A percentile compares a stretch with the other conserved stretches of the same genome.
Evolutionary conservation across 2,888 invertebrate species (phyloP).

Genomic region (Caenorhabditis panamensis): DNA sequence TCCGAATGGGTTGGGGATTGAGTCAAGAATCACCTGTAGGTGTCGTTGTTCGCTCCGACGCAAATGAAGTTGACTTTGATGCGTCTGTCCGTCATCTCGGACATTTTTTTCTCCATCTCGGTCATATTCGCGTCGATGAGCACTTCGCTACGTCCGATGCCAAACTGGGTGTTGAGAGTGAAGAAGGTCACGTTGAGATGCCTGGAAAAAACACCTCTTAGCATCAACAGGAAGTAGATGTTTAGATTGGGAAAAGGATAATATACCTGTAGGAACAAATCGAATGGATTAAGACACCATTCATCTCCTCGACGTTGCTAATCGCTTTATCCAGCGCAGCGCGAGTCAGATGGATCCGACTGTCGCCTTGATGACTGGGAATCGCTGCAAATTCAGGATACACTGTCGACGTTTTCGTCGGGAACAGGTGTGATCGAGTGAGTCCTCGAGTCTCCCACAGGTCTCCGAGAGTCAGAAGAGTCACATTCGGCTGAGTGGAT

Average conservation of each 20-base stretch:
- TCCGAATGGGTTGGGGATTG: neutral
- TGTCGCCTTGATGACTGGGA: constrained; percentile 34
- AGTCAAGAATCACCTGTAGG: constrained; percentile 44
- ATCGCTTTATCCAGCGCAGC: constrained; percentile 35
- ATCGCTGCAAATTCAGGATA: constrained; percentile 62
- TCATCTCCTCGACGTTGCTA: constrained; percentile 31
- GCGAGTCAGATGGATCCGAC: constrained; percentile 54
- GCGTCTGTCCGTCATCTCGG: constrained; percentile 55
- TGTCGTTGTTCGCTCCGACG: constrained; percentile 57
- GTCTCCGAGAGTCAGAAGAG: constrained; percentile 42
- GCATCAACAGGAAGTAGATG: neutral
- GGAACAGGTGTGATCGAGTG: constrained; percentile 44
- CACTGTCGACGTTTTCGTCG: constrained; percentile 50
- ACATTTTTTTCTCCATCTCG: constrained; percentile 59
- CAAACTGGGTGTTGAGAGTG: constrained; percentile 41
- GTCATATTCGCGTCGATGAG: constrained; percentile 62
- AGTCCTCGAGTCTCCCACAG: constrained; percentile 52
- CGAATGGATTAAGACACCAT: constrained; percentile 52
- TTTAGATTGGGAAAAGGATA: neutral
- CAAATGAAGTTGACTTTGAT: constrained; percentile 65
- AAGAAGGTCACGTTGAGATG: constrained; percentile 61
- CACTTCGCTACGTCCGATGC: constrained; percentile 51
- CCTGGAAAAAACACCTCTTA: constrained; percentile 12
- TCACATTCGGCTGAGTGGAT: constrained; percentile 25
- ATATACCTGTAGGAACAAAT: constrained; percentile 58